Conservation (phyloP, 53 echinoderm and acorn worm genomes). For the Astropecten irregularis region DNA sequence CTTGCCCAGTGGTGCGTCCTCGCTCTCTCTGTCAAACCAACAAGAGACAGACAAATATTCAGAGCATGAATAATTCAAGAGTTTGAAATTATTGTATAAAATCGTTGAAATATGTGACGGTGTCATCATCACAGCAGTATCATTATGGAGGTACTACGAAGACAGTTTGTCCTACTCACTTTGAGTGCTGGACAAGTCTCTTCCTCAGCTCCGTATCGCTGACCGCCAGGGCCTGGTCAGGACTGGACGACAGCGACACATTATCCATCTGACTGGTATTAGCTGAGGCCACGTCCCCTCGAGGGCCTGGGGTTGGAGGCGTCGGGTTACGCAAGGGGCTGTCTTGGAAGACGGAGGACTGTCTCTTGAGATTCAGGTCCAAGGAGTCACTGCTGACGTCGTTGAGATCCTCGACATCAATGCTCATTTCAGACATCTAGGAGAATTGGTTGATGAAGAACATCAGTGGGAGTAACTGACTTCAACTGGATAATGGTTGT, state of each 20-base stretch:
- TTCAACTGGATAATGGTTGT: neutral
- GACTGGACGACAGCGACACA: constrained; percentile 2
- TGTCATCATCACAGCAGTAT: too few relatives aligned
- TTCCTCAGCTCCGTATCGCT: constrained; percentile 64
- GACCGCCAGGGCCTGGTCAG: constrained; percentile 33
- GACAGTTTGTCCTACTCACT: too few relatives aligned
- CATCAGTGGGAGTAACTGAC: neutral
- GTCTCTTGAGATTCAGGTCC: constrained; percentile 16
- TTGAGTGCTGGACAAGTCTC: constrained; percentile 54
- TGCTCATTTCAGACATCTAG: constrained; percentile 39
- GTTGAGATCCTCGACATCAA: constrained; percentile 12
- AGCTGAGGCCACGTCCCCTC: neutral
- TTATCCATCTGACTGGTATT: neutral
- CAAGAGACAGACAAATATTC: too few relatives aligned
- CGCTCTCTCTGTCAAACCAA: neutral
- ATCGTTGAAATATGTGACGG: too few relatives aligned
- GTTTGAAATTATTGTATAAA: too few relatives aligned
- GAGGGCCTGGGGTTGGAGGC: constrained; percentile 33
- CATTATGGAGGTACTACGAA: too few relatives aligned
- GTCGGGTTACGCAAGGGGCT: constrained; percentile 8
- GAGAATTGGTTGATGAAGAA: neutral
- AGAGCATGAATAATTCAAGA: too few relatives aligned
- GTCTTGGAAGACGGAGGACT: constrained; percentile 18
- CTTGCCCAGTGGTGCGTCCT: constrained; percentile 61
- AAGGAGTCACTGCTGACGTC: neutral